Evolutionary conservation across 2,797 vertebrate species (phyloP), one percentile per base, ranked within the genome.

Genomic region (Streptopelia turtur): DNA sequence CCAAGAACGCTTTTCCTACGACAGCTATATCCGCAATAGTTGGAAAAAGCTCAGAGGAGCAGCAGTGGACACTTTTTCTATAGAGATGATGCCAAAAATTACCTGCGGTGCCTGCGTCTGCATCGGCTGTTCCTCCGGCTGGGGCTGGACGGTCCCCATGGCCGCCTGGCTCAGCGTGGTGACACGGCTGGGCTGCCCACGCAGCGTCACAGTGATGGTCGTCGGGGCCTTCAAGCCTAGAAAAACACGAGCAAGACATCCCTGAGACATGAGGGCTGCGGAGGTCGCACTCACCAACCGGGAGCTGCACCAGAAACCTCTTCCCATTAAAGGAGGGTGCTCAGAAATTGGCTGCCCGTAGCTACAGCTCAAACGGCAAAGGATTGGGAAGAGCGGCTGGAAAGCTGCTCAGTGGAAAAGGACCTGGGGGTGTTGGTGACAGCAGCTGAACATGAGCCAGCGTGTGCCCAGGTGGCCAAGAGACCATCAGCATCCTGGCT

Each of bases 151-250:
- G 3, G 97, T 87, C 24, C 94, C 97, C 53, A 98, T 97, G 6
- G 96, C 97, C 12, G 98, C 94, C 80, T 98, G 98, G 97, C 98
- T 97, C 49, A 99, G 96, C 0, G 98, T 95, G 81, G 97, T 97
- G 82, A 98, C 93, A 39, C 98, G 98, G 97, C 97, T 98, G 0
- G 98, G 98, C 95, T 99, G 99, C 11, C 98, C 99, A 74, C 98
- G 98, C 69, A 99, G 98, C 0, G 99, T 99, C 98, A 99, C 98
- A 2, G 99, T 99, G 86, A 99, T 99, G 79, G 99, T 99, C 8
- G 99, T 98, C 1, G 99, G 99, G 22, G 98, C 98, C 97, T 99
- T 99, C 95, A 99, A 97, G 92, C 99, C 99, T 98, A 97, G 88
- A 95, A 68, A 25, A 71, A 31, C 12, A 1, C 0, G 0, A 47